Evolutionary conservation across 2,888 invertebrate genomes (phyloP), one percentile per base, ranked within the genome.

Genomic region (Tenthredo notha): DNA sequence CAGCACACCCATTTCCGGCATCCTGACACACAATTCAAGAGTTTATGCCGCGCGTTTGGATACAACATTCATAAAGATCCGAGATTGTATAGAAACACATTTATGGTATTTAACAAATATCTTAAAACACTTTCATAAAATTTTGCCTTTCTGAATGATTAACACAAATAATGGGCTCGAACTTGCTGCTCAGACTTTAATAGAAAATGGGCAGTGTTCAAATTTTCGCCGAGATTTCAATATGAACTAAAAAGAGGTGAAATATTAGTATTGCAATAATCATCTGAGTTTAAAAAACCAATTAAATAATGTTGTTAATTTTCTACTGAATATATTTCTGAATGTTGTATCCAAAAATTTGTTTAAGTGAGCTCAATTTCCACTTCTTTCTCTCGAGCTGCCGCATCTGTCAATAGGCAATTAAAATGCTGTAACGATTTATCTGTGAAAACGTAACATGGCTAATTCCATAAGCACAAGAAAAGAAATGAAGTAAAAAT

Each of bases 41-140:
- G 87, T 88, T 88, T 87, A 87, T 86, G 88, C 86, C 84, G 88
- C 87, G 88, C 87, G 86, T 84, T 86, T 84, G 85, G 85, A 86
- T 84, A 86, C 85, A 65, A 80, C 61, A 80, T 61, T 18, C 15
- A 80, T 80, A 15, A 61, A 80, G 50, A 33, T 77, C 47, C 29
- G 4, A 21, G 21, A 61, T 61, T 21, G 2, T 61, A 61, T 61
- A 61, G 61, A 61, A 61, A 21, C 61, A 12, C 21, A 61, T 61
- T 25, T 29, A 61, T 25, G 25, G 25, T 29, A 29, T 61, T 25
- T 61, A 61, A 25, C n/a, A 21, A 25, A 25, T 61, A 61, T 61
- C 12, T 18, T 33, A 18, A 15, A 67, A 33, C 33, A 15, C 15
- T 33, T 18, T 33, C 33, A 6, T 18, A 33, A 25, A 7, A 61